Conservation (phyloP, 2,113 vertebrate genomes). For the Anarhynchus alexandrinus region DNA sequence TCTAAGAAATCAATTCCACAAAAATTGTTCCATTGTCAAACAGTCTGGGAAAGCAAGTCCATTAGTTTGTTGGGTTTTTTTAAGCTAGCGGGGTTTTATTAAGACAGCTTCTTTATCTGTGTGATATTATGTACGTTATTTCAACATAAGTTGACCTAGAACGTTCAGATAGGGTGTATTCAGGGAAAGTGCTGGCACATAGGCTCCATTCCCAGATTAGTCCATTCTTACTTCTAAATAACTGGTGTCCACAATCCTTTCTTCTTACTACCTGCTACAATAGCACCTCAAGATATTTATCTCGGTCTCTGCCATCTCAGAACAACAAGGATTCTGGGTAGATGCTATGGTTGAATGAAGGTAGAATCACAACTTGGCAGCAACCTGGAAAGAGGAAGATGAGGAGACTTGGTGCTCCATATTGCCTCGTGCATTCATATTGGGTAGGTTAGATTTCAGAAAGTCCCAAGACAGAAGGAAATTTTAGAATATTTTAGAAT, state of each 20-base stretch:
- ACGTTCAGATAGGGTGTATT: neutral
- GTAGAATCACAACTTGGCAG: neutral
- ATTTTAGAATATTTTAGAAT: neutral
- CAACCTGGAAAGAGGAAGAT: neutral
- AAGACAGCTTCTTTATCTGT: neutral
- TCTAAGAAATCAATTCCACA: constrained; percentile 29
- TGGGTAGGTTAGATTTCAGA: neutral
- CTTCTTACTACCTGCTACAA: neutral
- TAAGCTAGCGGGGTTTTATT: neutral
- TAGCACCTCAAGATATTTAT: neutral
- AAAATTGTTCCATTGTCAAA: constrained; percentile 3
- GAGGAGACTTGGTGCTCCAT: neutral
- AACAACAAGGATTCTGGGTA: neutral
- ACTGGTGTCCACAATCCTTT: neutral
- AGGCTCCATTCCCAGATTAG: neutral
- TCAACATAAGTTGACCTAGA: neutral
- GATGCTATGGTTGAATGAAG: neutral
- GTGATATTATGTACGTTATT: neutral
- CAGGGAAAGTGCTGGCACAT: neutral
- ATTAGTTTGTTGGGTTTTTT: neutral
- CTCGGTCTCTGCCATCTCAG: neutral
- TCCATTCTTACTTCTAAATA: neutral
- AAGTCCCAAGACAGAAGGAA: neutral
- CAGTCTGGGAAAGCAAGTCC: neutral
- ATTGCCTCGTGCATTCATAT: neutral